Conservation (phyloP, 2,797 vertebrate genomes). For the Aldrovandia affinis region DNA sequence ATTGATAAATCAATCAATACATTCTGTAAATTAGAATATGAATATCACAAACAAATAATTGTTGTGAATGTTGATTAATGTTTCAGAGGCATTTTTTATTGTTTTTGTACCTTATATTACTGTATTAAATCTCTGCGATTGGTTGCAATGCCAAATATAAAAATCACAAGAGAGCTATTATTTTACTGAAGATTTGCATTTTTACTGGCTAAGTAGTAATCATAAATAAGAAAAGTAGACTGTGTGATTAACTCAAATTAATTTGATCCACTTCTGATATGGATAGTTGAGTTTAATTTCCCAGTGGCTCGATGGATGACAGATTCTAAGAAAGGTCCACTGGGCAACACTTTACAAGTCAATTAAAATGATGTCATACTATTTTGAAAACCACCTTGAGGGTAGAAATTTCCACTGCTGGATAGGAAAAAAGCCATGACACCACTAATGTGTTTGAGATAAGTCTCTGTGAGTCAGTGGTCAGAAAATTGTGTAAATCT, state of each 20-base stretch:
- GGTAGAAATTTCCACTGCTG: not conserved
- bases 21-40: no score
- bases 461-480: not conserved
- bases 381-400: not conserved
- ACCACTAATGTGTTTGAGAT: not conserved
- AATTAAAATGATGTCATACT: not conserved
- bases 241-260: not conserved
- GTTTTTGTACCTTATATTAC: no score
- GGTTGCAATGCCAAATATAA: no score
- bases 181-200: no score
- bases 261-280: not conserved
- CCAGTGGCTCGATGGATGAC: not conserved
- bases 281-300: not conserved
- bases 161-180: no score
- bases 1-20: no score
- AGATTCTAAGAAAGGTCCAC: not conserved
- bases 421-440: not conserved
- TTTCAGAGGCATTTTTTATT: no score
- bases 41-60: no score
- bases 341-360: not conserved
- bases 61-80: no score
- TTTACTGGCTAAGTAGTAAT: no score
- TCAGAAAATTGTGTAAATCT: not conserved
- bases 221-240: not conserved
- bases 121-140: no score